A percentile compares a stretch with the other conserved stretches of the same genome.
Conservation (phyloP, 2,113 vertebrate species). For the Cyprinodon variegatus region DNA sequence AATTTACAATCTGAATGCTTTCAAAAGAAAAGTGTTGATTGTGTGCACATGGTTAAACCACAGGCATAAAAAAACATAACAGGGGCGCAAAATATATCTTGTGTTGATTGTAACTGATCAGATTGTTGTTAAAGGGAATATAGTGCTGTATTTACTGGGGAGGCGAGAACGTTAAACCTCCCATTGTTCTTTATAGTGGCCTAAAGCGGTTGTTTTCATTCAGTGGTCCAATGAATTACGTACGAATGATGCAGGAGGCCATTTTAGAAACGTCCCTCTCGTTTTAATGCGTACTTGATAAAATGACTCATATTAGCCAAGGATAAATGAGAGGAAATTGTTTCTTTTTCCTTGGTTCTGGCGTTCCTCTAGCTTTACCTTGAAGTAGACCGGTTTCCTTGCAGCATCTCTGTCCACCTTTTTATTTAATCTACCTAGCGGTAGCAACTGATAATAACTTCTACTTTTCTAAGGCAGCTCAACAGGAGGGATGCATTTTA, state of each 20-base stretch:
- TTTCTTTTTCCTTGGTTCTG: slow-evolving; percentile 28
- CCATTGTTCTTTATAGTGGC: slow-evolving; percentile 49
- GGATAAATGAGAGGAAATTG: slow-evolving; percentile 46
- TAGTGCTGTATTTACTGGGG: slow-evolving; percentile 8
- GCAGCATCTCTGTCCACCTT: slow-evolving; percentile 16
- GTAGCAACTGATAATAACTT: slow-evolving; percentile 71
- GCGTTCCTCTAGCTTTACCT: slow-evolving; percentile 19
- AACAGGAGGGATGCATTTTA: slow-evolving; percentile 78
- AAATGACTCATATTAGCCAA: slow-evolving; percentile 38
- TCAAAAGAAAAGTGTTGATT: slow-evolving; percentile 33
- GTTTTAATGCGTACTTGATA: slow-evolving; percentile 43
- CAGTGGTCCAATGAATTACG: slow-evolving; percentile 25
- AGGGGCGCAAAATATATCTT: slow-evolving; percentile 33
- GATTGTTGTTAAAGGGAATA: slow-evolving; percentile 41
- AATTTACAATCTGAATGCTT: slow-evolving; percentile 13
- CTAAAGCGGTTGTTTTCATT: slow-evolving; percentile 52
- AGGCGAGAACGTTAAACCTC: slow-evolving; percentile 17
- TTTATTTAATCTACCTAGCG: slow-evolving; percentile 59
- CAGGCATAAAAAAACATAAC: slow-evolving; percentile 23
- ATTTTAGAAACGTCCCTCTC: slow-evolving; percentile 41
- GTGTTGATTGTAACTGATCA: slow-evolving; percentile 49
- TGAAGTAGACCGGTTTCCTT: slow-evolving; percentile 7
- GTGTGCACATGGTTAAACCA: slow-evolving; percentile 30
- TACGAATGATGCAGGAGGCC: slow-evolving; percentile 37
- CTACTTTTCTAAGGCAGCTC: slow-evolving; percentile 68